phyloP scores from a whole-genome alignment of 1,140 invertebrate genomes.

The Apis dorsata region DNA sequence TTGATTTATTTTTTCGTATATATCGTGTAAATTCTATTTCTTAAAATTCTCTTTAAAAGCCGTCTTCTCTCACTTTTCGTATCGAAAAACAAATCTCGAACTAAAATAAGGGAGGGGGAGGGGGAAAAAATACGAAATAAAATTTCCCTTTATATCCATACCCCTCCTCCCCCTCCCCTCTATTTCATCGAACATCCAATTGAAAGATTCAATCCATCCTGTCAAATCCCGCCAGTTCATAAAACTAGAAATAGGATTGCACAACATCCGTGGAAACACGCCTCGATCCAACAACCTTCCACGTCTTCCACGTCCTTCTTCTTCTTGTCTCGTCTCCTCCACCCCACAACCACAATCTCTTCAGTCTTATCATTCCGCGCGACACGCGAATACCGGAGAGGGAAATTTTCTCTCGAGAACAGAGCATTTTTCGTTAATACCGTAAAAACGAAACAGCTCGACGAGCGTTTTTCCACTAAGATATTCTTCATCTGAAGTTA shows the following conservation, averaged over 20 bases:
- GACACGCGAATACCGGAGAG: background rate
- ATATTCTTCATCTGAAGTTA: no score
- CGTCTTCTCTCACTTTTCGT: no score
- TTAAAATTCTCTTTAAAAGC: no score
- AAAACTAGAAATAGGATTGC: background rate
- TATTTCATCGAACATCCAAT: conserved; percentile 14
- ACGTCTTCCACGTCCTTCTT: no score
- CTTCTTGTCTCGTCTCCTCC: background rate
- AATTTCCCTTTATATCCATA: background rate
- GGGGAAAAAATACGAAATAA: background rate
- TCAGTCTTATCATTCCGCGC: background rate
- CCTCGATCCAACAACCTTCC: background rate
- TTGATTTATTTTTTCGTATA: no score
- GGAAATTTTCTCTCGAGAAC: background rate
- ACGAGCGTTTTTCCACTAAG: no score
- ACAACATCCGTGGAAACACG: background rate
- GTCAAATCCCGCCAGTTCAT: background rate
- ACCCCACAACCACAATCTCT: background rate
- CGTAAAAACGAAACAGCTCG: no score
- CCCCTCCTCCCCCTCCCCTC: no score
- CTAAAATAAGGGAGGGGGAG: no score
- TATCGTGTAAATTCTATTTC: no score
- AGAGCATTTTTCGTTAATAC: background rate
- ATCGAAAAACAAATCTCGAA: no score
- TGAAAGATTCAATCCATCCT: background rate